phyloP scores from a whole-genome alignment of 2,888 invertebrate species.

The Meta bourneti region DNA sequence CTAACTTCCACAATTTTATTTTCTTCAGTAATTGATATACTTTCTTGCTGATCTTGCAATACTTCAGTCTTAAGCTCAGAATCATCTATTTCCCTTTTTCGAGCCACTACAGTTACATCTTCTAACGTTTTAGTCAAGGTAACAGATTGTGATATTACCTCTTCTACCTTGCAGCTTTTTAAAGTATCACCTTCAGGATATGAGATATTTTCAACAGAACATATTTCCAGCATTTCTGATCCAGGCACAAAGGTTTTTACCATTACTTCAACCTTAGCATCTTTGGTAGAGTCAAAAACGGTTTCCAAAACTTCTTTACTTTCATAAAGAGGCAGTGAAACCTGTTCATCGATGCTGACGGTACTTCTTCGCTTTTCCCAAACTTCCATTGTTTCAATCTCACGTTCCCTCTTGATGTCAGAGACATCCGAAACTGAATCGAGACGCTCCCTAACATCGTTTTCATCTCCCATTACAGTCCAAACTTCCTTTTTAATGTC shows the following conservation, averaged over 20 bases:
- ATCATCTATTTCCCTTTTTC: too few relatives aligned
- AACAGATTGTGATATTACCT: neutral
- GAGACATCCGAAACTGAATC: slow-evolving; percentile 23
- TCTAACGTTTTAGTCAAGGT: neutral
- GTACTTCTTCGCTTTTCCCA: slow-evolving; percentile 26
- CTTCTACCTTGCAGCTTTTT: neutral
- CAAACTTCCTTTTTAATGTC: slow-evolving; percentile 71
- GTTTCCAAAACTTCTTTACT: slow-evolving; percentile 71
- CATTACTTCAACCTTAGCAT: slow-evolving; percentile 68
- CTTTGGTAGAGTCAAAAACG: slow-evolving; percentile 61
- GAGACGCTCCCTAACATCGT: neutral
- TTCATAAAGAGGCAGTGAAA: slow-evolving; percentile 71
- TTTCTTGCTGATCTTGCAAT: too few relatives aligned
- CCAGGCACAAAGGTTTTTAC: slow-evolving; percentile 69
- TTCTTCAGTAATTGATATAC: neutral
- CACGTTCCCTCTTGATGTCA: slow-evolving; percentile 42
- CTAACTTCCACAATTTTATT: neutral
- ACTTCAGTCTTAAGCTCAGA: too few relatives aligned
- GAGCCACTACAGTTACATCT: neutral
- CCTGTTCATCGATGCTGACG: slow-evolving; percentile 33
- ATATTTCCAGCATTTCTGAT: slow-evolving; percentile 69
- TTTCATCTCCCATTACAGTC: slow-evolving; percentile 48
- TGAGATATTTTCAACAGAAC: slow-evolving; percentile 63
- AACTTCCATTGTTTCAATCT: slow-evolving; percentile 58
- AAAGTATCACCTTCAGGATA: neutral